Conservation (phyloP, 2,888 invertebrate genomes). For the Trichogramma dendrolimi region DNA sequence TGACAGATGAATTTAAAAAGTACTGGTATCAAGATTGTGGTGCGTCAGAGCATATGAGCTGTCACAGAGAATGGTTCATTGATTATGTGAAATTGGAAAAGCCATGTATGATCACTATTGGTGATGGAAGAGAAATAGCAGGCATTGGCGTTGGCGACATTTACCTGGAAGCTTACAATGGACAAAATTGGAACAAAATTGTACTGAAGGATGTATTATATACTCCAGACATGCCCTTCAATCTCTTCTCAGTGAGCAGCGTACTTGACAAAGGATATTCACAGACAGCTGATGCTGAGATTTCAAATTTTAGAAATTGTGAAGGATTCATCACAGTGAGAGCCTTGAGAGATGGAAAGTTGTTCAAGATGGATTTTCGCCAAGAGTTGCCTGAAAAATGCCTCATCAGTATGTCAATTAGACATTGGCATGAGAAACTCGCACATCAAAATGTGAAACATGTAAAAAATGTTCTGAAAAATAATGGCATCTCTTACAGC, state of each 20-base stretch:
- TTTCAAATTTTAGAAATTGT: no score
- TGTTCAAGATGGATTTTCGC: no score
- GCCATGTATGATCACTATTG: slow-evolving; percentile 24
- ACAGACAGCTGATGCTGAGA: no score
- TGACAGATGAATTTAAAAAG: slow-evolving; percentile 18
- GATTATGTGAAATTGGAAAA: slow-evolving; percentile 28
- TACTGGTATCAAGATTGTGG: slow-evolving; percentile 36
- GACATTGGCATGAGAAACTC: slow-evolving; percentile 36
- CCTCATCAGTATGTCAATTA: slow-evolving; percentile 30
- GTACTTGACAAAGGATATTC: no score
- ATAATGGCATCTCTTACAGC: slow-evolving; percentile 29
- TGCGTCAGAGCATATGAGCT: slow-evolving; percentile 38
- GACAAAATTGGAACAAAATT: slow-evolving; percentile 31
- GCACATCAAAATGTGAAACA: slow-evolving; percentile 37
- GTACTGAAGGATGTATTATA: slow-evolving; percentile 29
- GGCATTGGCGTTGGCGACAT: slow-evolving; percentile 35
- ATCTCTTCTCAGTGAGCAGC: slow-evolving; percentile 37
- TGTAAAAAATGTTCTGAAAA: slow-evolving; percentile 30
- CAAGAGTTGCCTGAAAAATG: slow-evolving; percentile 5
- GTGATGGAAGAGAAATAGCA: slow-evolving; percentile 33
- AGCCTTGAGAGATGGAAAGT: no score
- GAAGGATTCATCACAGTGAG: no score
- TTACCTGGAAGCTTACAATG: slow-evolving; percentile 35
- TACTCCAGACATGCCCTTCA: no score
- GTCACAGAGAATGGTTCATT: slow-evolving; percentile 32